phyloP scores from a whole-genome alignment of 2,113 vertebrate genomes.

The Sphyrna mokarran region DNA sequence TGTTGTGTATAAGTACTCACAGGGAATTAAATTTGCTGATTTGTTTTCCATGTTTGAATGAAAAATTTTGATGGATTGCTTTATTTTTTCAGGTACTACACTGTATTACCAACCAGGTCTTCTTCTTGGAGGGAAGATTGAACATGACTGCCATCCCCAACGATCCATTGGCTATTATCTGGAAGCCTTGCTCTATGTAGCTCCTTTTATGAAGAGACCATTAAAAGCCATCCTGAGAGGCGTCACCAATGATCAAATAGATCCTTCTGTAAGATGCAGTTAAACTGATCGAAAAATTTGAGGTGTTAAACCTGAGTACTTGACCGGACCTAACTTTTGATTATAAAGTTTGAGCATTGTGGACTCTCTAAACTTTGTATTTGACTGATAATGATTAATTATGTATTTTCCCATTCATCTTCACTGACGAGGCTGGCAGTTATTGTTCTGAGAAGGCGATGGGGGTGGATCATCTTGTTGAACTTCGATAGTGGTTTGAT shows the following conservation, averaged over 20 bases:
- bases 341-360: not conserved
- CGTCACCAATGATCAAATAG: conserved; percentile 79
- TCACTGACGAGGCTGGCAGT: not conserved
- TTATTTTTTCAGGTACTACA: conserved; percentile 65
- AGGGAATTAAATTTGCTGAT: too few species aligned
- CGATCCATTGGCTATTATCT: conserved; percentile 86
- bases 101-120: conserved; percentile 88
- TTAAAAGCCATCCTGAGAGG: conserved; percentile 76
- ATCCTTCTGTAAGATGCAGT: conserved; percentile 74
- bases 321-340: not conserved
- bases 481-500: not conserved
- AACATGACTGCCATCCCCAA: conserved; percentile 79
- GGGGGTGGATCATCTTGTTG: not conserved
- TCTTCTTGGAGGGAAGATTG: conserved; percentile 71
- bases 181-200: conserved; percentile 82
- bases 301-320: not conserved
- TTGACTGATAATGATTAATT: not conserved
- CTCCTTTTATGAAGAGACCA: conserved; percentile 86
- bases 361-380: too few species aligned
- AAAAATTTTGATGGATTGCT: not conserved
- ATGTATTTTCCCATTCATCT: not conserved
- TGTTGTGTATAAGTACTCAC: not conserved
- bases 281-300: not conserved
- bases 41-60: not conserved
- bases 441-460: not conserved